Evolutionary conservation across 2,113 vertebrate genomes (phyloP).

Genomic region (Corythaixoides concolor): DNA sequence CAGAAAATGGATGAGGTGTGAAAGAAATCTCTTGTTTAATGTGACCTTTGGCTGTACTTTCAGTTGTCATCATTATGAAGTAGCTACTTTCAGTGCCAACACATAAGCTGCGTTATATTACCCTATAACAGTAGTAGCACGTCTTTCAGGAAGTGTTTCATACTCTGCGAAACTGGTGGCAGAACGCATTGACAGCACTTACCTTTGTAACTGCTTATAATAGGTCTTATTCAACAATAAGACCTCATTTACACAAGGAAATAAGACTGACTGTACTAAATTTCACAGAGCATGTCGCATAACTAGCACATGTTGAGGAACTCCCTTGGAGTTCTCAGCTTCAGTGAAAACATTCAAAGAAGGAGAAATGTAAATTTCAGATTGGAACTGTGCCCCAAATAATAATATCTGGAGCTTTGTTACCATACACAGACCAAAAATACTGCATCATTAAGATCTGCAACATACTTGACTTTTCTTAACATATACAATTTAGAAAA

Average conservation of each 20-base stretch:
- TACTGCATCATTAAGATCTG: constrained; percentile 10
- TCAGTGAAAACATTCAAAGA: constrained; percentile 48
- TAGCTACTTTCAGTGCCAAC: constrained; percentile 61
- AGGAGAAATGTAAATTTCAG: constrained; percentile 51
- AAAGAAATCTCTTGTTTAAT: constrained; percentile 66
- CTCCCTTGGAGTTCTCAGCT: constrained; percentile 26
- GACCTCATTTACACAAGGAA: constrained; percentile 35
- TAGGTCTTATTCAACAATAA: constrained; percentile 51
- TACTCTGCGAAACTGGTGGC: constrained; percentile 39
- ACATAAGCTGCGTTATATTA: constrained; percentile 51
- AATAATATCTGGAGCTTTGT: constrained; percentile 33
- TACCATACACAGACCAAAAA: constrained; percentile 29
- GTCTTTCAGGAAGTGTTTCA: constrained; percentile 60
- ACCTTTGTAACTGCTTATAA: constrained; percentile 55
- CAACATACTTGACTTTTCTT: constrained; percentile 34
- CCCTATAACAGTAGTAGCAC: constrained; percentile 46
- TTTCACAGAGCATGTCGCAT: neutral
- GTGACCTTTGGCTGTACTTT: constrained; percentile 72
- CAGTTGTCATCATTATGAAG: constrained; percentile 74
- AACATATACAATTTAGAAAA: constrained; percentile 44
- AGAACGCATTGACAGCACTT: constrained; percentile 42
- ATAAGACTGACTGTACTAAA: constrained; percentile 9
- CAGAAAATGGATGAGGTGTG: constrained; percentile 57
- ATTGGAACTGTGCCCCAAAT: constrained; percentile 51
- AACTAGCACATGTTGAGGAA: constrained; percentile 25